phyloP scores from a whole-genome alignment of 2,888 invertebrate genomes.

The Acheta domesticus region DNA sequence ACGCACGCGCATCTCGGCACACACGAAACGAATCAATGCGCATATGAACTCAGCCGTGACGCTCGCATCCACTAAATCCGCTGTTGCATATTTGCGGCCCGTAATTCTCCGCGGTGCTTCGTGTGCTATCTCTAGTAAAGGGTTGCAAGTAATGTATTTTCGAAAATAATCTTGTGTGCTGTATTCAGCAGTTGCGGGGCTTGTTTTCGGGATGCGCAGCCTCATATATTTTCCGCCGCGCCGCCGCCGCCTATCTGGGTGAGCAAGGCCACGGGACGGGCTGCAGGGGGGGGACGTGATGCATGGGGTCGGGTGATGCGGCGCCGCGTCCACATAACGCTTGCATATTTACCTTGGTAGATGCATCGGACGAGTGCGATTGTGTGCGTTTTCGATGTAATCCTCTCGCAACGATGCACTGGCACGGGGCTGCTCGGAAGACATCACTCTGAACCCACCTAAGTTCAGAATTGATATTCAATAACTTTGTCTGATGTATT shows the following conservation, averaged over 20 bases:
- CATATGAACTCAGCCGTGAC: neutral
- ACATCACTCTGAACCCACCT: no score
- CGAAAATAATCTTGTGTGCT: constrained; percentile 10
- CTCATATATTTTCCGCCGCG: neutral
- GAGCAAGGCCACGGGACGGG: neutral
- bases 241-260: neutral
- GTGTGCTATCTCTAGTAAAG: neutral
- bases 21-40: neutral
- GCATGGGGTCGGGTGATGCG: neutral
- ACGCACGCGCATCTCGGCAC: neutral
- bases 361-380: no score
- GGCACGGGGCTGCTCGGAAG: no score
- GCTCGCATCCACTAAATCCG: neutral
- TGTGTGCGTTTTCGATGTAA: no score
- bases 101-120: neutral
- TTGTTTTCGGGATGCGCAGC: neutral
- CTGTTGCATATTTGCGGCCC: neutral
- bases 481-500: no score
- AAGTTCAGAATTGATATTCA: no score
- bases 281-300: neutral
- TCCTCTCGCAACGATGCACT: no score
- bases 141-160: neutral
- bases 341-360: neutral
- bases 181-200: neutral
- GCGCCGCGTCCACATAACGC: neutral